Percentiles rank a stretch among this genome's conserved stretches.
These are phyloP conservation scores for Diplodus sargus DNA, from an alignment of 2,797 vertebrate genomes.

Conservation along the genomic window DNA sequence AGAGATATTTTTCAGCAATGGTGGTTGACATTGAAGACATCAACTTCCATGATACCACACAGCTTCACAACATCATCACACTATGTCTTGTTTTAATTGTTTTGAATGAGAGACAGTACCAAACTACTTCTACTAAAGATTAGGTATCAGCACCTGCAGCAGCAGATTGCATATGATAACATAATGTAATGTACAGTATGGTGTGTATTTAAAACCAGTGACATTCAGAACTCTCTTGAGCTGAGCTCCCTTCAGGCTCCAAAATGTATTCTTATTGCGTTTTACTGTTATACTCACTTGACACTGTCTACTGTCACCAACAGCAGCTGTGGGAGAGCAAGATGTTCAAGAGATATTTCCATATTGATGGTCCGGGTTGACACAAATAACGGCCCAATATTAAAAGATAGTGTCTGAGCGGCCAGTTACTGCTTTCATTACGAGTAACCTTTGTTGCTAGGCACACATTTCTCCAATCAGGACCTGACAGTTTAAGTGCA, in stretches of 20 bases:
- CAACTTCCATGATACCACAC: too few species aligned
- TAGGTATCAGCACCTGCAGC: neutral
- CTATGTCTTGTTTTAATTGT: too few species aligned
- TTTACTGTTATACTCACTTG: neutral
- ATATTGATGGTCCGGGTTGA: neutral
- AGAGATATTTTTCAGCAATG: too few species aligned
- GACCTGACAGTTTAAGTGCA: slow-evolving; percentile 62
- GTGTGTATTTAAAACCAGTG: slow-evolving; percentile 5
- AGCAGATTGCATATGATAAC: neutral
- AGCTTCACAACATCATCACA: too few species aligned
- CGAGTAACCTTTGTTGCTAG: slow-evolving; percentile 37
- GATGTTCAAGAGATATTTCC: slow-evolving; percentile 4
- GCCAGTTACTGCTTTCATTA: slow-evolving; percentile 30
- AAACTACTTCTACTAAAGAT: neutral
- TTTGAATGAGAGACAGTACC: too few species aligned
- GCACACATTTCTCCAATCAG: slow-evolving; percentile 47
- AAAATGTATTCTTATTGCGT: neutral
- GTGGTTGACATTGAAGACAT: too few species aligned
- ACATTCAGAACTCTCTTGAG: neutral
- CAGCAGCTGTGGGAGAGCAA: neutral
- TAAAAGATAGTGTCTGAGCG: slow-evolving; percentile 6
- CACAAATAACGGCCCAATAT: slow-evolving; percentile 13
- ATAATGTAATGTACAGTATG: neutral
- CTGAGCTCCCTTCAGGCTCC: neutral
- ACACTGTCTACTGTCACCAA: slow-evolving; percentile 1